Percentiles rank a stretch among this genome's conserved stretches.
Conservation (phyloP, 2,888 invertebrate genomes). For the Leptarthrus brevirostris region DNA sequence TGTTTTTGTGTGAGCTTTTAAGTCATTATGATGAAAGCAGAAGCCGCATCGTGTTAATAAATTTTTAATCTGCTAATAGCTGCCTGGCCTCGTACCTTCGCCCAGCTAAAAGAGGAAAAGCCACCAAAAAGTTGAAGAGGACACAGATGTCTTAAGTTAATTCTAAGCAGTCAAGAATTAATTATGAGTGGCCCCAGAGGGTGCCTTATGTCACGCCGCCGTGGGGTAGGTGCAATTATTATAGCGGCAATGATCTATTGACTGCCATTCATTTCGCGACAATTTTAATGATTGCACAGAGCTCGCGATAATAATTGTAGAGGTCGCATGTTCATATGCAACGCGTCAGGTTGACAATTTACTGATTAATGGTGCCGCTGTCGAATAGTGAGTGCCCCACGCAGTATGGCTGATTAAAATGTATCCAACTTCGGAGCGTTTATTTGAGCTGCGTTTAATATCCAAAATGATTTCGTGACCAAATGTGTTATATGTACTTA, state of each 20-base stretch:
- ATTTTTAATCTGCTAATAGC: constrained; percentile 53
- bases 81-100: not conserved
- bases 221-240: not conserved
- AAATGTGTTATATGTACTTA: no score
- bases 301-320: constrained; percentile 2
- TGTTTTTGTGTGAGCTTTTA: constrained; percentile 44
- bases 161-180: constrained; percentile 31
- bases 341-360: constrained; percentile 3
- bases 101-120: not conserved
- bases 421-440: no score
- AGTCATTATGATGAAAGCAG: constrained; percentile 47
- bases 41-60: constrained; percentile 48
- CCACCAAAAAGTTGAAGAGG: constrained; percentile 24
- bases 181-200: constrained; percentile 30
- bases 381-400: not conserved
- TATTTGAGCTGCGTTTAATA: no score
- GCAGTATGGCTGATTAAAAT: constrained; percentile 16
- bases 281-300: constrained; percentile 7
- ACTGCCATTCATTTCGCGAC: not conserved
- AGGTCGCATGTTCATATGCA: constrained; percentile 11
- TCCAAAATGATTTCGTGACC: no score
- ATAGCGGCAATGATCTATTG: no score
- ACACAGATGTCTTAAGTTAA: constrained; percentile 42
- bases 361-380: constrained; percentile 14
- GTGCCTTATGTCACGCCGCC: not conserved